Evolutionary conservation across 1,140 invertebrate genomes (phyloP).

Genomic region (Trypoxylus dichotomus): DNA sequence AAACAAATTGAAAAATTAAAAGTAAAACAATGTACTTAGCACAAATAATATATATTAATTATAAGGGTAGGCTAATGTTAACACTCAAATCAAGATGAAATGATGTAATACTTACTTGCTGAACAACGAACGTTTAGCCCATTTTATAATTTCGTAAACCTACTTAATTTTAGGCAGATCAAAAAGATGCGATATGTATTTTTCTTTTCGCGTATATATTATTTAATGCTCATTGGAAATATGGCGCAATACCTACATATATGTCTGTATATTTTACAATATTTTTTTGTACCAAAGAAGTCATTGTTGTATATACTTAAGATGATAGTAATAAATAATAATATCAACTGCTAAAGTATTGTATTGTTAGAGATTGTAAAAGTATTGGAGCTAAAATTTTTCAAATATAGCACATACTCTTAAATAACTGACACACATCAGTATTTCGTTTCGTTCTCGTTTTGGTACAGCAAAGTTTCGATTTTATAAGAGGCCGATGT

Average conservation of each 20-base stretch:
- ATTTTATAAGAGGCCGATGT: constrained; percentile 9
- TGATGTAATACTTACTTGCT: constrained; percentile 32
- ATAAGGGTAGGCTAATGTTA: constrained; percentile 37
- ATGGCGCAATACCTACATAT: constrained; percentile 37
- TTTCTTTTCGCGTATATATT: constrained; percentile 33
- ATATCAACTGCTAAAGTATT: constrained; percentile 43
- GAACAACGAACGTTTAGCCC: constrained; percentile 43
- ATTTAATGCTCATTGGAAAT: constrained; percentile 44
- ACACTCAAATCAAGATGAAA: constrained; percentile 33
- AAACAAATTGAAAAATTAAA: constrained; percentile 32
- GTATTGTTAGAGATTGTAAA: constrained; percentile 42
- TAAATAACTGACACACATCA: constrained; percentile 41
- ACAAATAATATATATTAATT: constrained; percentile 42
- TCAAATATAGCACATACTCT: constrained; percentile 41
- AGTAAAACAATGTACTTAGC: constrained; percentile 46
- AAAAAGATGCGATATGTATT: constrained; percentile 25
- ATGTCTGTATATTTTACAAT: constrained; percentile 37
- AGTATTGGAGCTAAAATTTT: constrained; percentile 39
- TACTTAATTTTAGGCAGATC: constrained; percentile 19
- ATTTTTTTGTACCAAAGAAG: constrained; percentile 47
- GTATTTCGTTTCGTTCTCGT: constrained; percentile 40
- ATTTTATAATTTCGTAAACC: constrained; percentile 29
- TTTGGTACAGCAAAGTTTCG: constrained; percentile 25
- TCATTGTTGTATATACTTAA: constrained; percentile 45
- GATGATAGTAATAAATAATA: constrained; percentile 31